Conservation (phyloP, 2,888 invertebrate genomes). For the Patella depressa region DNA sequence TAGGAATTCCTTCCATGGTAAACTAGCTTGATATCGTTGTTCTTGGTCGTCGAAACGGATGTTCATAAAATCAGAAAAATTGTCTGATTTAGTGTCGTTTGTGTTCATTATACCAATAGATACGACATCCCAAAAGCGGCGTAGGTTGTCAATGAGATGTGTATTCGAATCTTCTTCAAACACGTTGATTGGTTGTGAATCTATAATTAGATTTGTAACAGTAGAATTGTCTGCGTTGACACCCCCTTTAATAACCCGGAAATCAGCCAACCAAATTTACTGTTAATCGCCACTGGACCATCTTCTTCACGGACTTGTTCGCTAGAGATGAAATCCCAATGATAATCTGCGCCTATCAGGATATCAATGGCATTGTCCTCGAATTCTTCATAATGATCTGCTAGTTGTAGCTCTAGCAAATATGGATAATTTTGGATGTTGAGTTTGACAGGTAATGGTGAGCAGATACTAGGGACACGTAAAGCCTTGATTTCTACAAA, state of each 20-base stretch:
- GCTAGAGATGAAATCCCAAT: not conserved
- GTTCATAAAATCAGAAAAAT: not conserved
- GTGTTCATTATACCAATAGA: not conserved
- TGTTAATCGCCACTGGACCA: not conserved
- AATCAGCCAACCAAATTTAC: constrained; percentile 3
- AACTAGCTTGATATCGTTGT: not conserved
- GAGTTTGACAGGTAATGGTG: not conserved
- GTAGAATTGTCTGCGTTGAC: not conserved
- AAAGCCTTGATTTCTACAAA: not conserved
- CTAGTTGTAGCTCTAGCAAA: not conserved
- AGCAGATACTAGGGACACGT: not conserved
- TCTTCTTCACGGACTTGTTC: not conserved
- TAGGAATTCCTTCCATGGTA: constrained; percentile 5
- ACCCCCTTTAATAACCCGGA: not conserved
- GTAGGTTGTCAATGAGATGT: not conserved
- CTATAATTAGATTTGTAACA: not conserved
- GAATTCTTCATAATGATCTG: not conserved
- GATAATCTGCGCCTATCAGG: not conserved
- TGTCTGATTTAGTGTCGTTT: not conserved
- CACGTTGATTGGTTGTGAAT: not conserved
- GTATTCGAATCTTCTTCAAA: not conserved
- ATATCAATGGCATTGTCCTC: not conserved
- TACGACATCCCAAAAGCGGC: not conserved
- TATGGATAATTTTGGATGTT: not conserved
- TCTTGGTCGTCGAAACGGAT: not conserved